Base-by-base conservation (phyloP, 1,140 invertebrate genomes). In the Macrotrachela quadricornifera region DNA sequence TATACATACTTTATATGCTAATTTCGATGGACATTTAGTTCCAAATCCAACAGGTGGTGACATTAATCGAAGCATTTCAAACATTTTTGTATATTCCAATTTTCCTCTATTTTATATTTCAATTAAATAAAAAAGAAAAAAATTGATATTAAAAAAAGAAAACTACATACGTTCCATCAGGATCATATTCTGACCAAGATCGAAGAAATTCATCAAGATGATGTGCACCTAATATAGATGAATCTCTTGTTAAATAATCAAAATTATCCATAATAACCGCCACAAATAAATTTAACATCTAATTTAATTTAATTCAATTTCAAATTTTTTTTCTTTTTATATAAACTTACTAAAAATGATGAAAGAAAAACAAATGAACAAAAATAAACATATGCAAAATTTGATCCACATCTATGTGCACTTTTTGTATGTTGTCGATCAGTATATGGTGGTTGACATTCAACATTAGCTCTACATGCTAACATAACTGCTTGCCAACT, bases 241-340 rank as follows among this genome's bases (percentile, higher is more conserved):
- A 92, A 73, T 99, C 94, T 65, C 94, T 77, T 47, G 94, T 99
- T 60, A 99, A 74, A 74, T 99, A 99, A 75, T 99, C 92, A 70
- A 99, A 99, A 74, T 99, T 99, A 74, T 99, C 94, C 94, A 99
- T 99, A 68, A 99, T 99, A 67, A 99, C 94, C 65, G 94, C 92
- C 64, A 99, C 92, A 77, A 99, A 99, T 62, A 99, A 77, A 76
- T 97, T 97, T 67, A 97, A 78, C 92, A 97, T 99, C 79, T 87
- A 46, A 42, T 14, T 42, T 14, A 42, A 42, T 42, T 42, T 42
- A 2, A 42, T 4, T 42, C 4, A 4, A 42, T 42, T 6, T 14
- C 10, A 46, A 47, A 47, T 13, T 15, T 6, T 4, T 6, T 42
- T 1, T 6, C 10, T 14, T 14, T 6, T 50, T 16, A 42, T 8